Evolutionary conservation across 1,140 invertebrate species (phyloP).

Genomic region (Aphaenogaster rudis): DNA sequence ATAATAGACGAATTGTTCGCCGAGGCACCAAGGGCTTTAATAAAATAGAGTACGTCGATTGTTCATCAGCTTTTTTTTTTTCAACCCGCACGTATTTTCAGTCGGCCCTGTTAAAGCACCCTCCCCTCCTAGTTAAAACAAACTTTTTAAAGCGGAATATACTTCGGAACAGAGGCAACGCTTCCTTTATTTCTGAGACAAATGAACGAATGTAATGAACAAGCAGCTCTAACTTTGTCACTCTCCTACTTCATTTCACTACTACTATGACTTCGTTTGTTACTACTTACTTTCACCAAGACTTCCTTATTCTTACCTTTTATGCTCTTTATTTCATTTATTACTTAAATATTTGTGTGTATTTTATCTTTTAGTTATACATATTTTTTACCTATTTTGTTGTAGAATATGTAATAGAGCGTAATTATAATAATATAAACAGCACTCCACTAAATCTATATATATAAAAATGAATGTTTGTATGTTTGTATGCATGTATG

Average conservation of each 20-base stretch:
- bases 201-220: slow-evolving; percentile 16
- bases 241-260: slow-evolving; percentile 2
- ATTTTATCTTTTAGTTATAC: neutral
- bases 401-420: neutral
- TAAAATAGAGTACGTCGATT: slow-evolving; percentile 35
- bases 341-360: neutral
- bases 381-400: neutral
- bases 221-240: slow-evolving; percentile 11
- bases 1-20: slow-evolving; percentile 33
- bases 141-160: neutral
- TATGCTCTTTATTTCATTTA: neutral
- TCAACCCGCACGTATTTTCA: neutral
- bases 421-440: neutral
- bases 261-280: neutral
- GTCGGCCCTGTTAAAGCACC: neutral
- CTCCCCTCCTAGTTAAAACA: too few species aligned
- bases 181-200: neutral
- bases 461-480: too few species aligned
- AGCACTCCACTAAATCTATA: neutral
- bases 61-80: slow-evolving; percentile 26
- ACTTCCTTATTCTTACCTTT: neutral
- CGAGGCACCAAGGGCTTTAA: slow-evolving; percentile 5
- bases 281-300: neutral
- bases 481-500: too few species aligned
- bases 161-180: neutral